A percentile compares a stretch with the other conserved stretches of the same genome.
Evolutionary conservation across 2,888 invertebrate species (phyloP).

Genomic region (Bembecia ichneumoniformis): DNA sequence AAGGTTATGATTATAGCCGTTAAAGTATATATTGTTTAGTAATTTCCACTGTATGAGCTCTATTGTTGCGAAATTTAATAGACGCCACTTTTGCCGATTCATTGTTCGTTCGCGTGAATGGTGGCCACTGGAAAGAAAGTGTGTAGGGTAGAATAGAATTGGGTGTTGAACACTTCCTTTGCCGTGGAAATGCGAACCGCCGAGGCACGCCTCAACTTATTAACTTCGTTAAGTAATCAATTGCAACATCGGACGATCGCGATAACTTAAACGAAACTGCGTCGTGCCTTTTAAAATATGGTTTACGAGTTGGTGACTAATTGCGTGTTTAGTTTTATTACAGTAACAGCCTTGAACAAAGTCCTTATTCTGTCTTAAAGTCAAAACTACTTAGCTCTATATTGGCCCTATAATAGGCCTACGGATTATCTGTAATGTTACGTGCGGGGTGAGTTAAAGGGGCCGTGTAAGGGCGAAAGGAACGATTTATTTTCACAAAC

Average conservation of each 20-base stretch:
- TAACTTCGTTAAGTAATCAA: conserved; percentile 36
- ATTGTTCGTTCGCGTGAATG: conserved; percentile 15
- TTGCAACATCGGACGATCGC: conserved; percentile 28
- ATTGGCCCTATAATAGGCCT: too few relatives aligned
- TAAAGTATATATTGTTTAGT: neutral
- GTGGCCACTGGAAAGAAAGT: conserved; percentile 10
- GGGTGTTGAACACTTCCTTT: conserved; percentile 11
- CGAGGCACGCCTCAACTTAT: conserved; percentile 18
- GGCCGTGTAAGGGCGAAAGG: too few relatives aligned
- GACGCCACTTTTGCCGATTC: conserved; percentile 8
- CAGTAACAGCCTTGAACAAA: too few relatives aligned
- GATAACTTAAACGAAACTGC: conserved; percentile 25
- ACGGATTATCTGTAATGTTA: too few relatives aligned
- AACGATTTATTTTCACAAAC: too few relatives aligned
- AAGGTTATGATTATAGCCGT: too few relatives aligned
- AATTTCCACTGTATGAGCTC: neutral
- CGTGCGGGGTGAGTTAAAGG: too few relatives aligned
- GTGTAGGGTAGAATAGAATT: conserved; percentile 15
- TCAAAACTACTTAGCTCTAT: too few relatives aligned
- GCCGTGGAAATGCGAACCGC: conserved; percentile 19
- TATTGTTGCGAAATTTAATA: neutral
- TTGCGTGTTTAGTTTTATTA: too few relatives aligned
- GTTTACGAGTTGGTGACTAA: too few relatives aligned
- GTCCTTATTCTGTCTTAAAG: too few relatives aligned
- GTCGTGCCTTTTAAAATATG: neutral